phyloP scores from a whole-genome alignment of 2,888 invertebrate species.

The Selenia dentaria region DNA sequence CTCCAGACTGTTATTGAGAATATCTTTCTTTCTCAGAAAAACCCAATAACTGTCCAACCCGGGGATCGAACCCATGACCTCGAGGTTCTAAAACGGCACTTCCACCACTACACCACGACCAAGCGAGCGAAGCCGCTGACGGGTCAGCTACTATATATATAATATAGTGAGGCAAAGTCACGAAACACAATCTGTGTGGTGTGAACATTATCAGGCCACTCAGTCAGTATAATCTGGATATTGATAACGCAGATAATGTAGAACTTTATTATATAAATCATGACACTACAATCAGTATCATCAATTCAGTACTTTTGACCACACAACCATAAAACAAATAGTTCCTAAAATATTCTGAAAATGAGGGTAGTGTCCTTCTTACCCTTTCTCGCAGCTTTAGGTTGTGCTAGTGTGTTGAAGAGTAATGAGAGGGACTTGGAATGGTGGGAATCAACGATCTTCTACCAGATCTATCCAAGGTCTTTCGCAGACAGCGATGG shows the following conservation, averaged over 20 bases:
- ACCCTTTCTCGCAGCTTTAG: constrained; percentile 41
- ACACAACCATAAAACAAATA: background rate
- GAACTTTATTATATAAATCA: constrained; percentile 39
- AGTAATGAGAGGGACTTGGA: constrained; percentile 55
- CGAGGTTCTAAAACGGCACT: too few species aligned
- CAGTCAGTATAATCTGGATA: constrained; percentile 27
- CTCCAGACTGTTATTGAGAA: too few species aligned
- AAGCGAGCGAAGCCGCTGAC: too few species aligned
- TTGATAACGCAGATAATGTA: constrained; percentile 19
- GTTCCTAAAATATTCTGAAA: constrained; percentile 11
- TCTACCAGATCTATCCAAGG: constrained; percentile 92
- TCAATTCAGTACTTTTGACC: constrained; percentile 14
- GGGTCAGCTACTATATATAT: too few species aligned
- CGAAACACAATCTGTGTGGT: background rate
- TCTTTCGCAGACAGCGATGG: constrained; percentile 91
- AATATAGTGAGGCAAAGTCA: background rate
- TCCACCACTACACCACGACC: too few species aligned
- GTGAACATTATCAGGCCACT: constrained; percentile 39
- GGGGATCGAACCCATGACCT: too few species aligned
- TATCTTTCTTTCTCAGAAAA: too few species aligned
- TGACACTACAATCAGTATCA: constrained; percentile 11
- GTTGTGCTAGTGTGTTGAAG: constrained; percentile 43
- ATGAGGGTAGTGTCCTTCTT: constrained; percentile 57
- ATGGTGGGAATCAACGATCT: constrained; percentile 91
- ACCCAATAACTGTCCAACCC: too few species aligned